Evolutionary conservation across 2,797 vertebrate genomes (phyloP), one percentile per base, ranked within the genome.

Genomic region (Enteromius paludinosus): DNA sequence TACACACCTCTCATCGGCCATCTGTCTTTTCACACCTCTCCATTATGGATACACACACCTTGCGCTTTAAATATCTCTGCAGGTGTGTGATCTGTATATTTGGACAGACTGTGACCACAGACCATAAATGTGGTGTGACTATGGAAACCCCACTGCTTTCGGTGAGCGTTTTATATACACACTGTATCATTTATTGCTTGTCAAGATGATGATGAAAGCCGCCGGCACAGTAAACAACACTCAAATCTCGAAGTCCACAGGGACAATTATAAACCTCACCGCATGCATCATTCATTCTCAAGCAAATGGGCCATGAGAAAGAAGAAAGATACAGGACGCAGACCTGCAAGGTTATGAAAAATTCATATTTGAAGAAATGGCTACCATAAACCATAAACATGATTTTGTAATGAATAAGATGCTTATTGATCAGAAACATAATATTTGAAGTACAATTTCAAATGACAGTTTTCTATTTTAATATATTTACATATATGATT

Each of bases 1-100:
- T 77, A 47, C 84, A 76, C 66, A 78, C 38, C 84, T 73, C 74
- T 82, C 38, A 12, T 64, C 33, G 18, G 68, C 49, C 72, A 76
- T 41, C 65, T 75, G 71, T 30, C 52, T 79, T 69, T 84, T 79
- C 69, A 66, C 83, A 84, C 61, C 70, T 79, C 64, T 79, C 83
- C 25, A 79, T 79, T 30, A 79, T 38, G 43, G 28, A 41, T 52
- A 56, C 6, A 83, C 47, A 43, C 73, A 68, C 76, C 18, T 66
- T 38, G 30, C 15, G 28, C 11, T 49, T 41, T 54, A 30, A 45
- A 68, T 61, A 54, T 70, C 25, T 77, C 62, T 43, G 28, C 49
- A 43, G 49, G 38, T 84, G 33, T 59, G 65, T 52, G 68, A 33
- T 49, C 76, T 64, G 54, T 15, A 9, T 64, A 18, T 23, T 52